Evolutionary conservation across 2,797 vertebrate species (phyloP).

Genomic region (Mus spretus): DNA sequence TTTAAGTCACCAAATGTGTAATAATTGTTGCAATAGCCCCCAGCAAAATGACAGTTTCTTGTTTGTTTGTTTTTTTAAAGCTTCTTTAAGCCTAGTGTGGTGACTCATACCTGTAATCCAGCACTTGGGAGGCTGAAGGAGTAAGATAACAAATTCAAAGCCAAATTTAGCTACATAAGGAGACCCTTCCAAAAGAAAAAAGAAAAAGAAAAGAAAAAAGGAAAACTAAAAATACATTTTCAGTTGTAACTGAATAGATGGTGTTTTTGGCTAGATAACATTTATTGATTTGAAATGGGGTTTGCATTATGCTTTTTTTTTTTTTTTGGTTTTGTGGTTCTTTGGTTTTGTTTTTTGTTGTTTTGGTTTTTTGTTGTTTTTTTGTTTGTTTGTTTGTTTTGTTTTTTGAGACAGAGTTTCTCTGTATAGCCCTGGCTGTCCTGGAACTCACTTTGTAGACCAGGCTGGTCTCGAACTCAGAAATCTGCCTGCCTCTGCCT

Average conservation of each 20-base stretch:
- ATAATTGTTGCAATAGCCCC: conserved; percentile 1
- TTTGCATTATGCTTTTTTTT: not conserved
- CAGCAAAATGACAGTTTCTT: conserved; percentile 19
- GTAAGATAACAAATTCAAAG: not conserved
- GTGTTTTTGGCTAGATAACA: conserved; percentile 28
- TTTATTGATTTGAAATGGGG: not conserved
- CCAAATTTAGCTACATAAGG: not conserved
- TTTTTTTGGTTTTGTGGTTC: too few species aligned
- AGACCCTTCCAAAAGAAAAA: not conserved
- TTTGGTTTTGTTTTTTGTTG: too few species aligned
- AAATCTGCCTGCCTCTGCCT: too few species aligned
- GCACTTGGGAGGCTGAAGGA: not conserved
- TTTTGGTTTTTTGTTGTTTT: too few species aligned
- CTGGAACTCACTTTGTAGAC: too few species aligned
- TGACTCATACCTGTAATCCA: not conserved
- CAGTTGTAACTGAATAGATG: conserved; percentile 45
- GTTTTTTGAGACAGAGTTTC: too few species aligned
- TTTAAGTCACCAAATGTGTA: conserved; percentile 31
- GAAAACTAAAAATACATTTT: conserved; percentile 46
- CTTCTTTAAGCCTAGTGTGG: not conserved
- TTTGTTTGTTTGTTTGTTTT: too few species aligned
- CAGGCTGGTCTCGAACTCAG: too few species aligned
- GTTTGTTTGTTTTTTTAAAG: not conserved
- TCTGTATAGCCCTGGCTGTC: too few species aligned
- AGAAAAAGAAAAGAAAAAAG: too few species aligned